Base-by-base conservation (phyloP, 2,888 invertebrate species). In the Drosophila formosana region DNA sequence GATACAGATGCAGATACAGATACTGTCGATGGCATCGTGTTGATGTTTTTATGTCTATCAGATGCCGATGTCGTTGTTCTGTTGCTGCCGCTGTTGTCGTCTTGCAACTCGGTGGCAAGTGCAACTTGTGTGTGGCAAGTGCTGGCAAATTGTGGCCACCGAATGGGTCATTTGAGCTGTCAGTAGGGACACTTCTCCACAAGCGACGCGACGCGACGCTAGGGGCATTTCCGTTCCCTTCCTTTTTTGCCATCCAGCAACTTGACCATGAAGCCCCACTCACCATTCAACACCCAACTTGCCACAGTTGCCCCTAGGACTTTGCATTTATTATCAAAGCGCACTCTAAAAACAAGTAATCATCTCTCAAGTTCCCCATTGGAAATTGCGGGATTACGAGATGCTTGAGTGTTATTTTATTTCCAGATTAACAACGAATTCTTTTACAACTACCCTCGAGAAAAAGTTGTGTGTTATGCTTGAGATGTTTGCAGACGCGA, bases 21-120 rank as follows among this genome's bases (percentile, higher is more conserved):
- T 47, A 18, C 18, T 18, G 45, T 60, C 25, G 64, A 75, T 73
- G 72, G 63, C 81, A 67, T 58, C 71, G 82, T 88, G 88, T 64
- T 85, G 88, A 83, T 88, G 86, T 70, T 77, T 83, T 83, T 88
- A 83, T 83, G 71, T 88, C 74, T 74, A 79, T 77, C 88, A 83
- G 86, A 79, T 83, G 82, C 77, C 74, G 71, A 60, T 66, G 72
- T 46, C 13, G 8, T 37, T 30, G 57, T 32, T 68, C 4, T 56
- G 37, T 52, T n/a, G 51, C 11, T 23, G 13, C 34, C 34, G n/a
- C 46, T 37, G 34, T 30, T 32, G n/a, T n/a, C 37, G 37, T 37
- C 37, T n/a, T 37, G 68, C 53, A 37, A 43, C 6, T 11, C n/a
- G 11, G 37, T n/a, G 37, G 52, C 60, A 52, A 34, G 37, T 32